Evolutionary conservation across 1,140 invertebrate genomes (phyloP), one percentile per base, ranked within the genome.

Genomic region (Drosophila jambulina): DNA sequence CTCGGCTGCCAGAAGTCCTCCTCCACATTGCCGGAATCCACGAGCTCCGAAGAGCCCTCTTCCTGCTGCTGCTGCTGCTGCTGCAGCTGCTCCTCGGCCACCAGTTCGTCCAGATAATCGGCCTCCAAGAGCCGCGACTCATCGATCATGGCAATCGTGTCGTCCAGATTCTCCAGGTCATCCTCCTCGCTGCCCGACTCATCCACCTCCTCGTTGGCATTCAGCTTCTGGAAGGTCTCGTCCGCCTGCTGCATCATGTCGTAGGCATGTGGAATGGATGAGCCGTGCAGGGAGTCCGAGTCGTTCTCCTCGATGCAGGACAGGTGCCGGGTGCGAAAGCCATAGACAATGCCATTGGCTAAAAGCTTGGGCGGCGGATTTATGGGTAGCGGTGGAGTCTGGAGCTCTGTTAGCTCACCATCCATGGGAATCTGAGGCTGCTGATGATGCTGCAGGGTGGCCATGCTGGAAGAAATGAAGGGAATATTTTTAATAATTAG

Each of bases 261-360:
- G 45, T 78, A 90, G 40, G 91, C 76, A 29, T 81, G 80, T 23
- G 91, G 87, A 48, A 92, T 71, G 13, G 91, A 92, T 0, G 84
- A 82, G 7, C 92, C 85, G 51, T 92, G 88, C 53, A 91, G 56
- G 3, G 92, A 93, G 46, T 93, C 92, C 27, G 92, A 91, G 65
- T 92, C 92, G 17, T 93, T 92, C 58, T 93, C 92, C 56, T 92
- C 91, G 57, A 93, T 93, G 79, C 92, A 93, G 53, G 92, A 93
- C 53, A 93, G 58, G 62, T 92, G 92, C 0, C 92, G 81, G 9
- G 92, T 93, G 23, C 92, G 91, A 67, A 92, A 92, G 9, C 91
- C 91, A 62, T 92, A 92, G 9, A 92, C 72, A 17, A 91, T 90
- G 1, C 91, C 91, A 58, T 71, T 85, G 42, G 69, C 57, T 62